Percentiles rank a stretch among this genome's conserved stretches.
Evolutionary conservation across 2,797 vertebrate species (phyloP).

Genomic region (Gouania willdenowi): DNA sequence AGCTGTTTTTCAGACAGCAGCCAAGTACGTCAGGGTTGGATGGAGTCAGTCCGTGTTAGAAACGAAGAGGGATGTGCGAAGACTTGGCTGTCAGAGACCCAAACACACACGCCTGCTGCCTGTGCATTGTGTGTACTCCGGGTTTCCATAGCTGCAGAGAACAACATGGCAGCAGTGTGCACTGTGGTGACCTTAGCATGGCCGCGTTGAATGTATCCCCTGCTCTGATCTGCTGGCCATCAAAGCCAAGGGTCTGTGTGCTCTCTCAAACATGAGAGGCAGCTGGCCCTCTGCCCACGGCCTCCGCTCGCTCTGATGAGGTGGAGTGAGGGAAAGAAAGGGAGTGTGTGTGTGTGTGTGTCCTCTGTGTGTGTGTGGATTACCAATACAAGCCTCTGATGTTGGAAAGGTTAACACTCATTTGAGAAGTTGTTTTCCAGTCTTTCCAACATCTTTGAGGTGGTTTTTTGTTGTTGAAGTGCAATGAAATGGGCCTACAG

Average conservation of each 20-base stretch:
- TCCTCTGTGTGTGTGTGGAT: background rate
- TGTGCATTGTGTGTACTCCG: constrained; percentile 32
- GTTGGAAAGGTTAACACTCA: constrained; percentile 29
- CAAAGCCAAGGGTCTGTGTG: constrained; percentile 65
- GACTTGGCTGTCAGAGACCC: constrained; percentile 4
- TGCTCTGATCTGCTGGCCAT: constrained; percentile 67
- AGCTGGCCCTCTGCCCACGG: constrained; percentile 49
- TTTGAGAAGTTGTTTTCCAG: constrained; percentile 29
- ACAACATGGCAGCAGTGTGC: constrained; percentile 63
- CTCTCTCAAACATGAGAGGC: constrained; percentile 66
- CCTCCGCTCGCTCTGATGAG: constrained; percentile 34
- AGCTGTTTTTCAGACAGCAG: constrained; percentile 19
- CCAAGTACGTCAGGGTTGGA: constrained; percentile 21
- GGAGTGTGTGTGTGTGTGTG: constrained; percentile 8
- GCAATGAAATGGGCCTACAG: background rate
- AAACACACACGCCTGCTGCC: constrained; percentile 20
- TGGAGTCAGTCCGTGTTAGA: constrained; percentile 9
- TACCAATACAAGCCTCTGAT: constrained; percentile 17
- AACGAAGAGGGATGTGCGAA: constrained; percentile 14
- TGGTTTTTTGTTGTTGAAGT: constrained; percentile 21
- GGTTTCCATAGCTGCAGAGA: constrained; percentile 70
- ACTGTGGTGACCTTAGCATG: constrained; percentile 57
- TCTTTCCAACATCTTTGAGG: constrained; percentile 25
- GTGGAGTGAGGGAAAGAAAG: constrained; percentile 15
- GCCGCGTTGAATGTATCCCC: constrained; percentile 61